Evolutionary conservation across 2,113 vertebrate genomes (phyloP).

Genomic region (Chionodraco myersi): DNA sequence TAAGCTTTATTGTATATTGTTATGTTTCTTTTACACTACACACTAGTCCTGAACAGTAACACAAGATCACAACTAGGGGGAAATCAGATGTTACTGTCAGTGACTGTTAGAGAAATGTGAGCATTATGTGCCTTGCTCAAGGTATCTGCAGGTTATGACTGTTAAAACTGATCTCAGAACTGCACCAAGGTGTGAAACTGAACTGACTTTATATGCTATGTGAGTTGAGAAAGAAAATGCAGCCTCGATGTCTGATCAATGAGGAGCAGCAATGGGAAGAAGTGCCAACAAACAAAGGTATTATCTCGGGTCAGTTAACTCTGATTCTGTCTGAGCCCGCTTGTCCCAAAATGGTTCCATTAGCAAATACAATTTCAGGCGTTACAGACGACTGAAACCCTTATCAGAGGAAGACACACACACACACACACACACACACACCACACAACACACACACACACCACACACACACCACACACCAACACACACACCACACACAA

Average conservation of each 20-base stretch:
- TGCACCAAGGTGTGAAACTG: slow-evolving; percentile 12
- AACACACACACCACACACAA: slow-evolving; percentile 25
- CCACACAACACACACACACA: slow-evolving; percentile 11
- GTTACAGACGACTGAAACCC: slow-evolving; percentile 68
- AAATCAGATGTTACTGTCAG: slow-evolving; percentile 7
- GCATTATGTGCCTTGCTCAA: slow-evolving; percentile 5
- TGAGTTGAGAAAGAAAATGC: slow-evolving; percentile 40
- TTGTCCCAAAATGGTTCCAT: slow-evolving; percentile 71
- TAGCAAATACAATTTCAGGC: slow-evolving; percentile 76
- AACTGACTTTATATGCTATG: slow-evolving; percentile 14
- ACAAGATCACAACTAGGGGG: neutral
- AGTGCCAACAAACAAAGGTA: slow-evolving; percentile 61
- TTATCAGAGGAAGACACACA: slow-evolving; percentile 56
- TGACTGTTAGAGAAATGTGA: neutral
- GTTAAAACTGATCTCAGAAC: slow-evolving; percentile 30
- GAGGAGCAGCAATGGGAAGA: slow-evolving; percentile 47
- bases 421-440: slow-evolving; percentile 13
- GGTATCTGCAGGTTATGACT: neutral
- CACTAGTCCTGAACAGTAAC: too few relatives aligned
- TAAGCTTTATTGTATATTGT: neutral
- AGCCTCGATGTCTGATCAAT: slow-evolving; percentile 48
- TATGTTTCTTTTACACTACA: neutral
- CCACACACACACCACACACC: neutral
- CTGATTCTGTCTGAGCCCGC: slow-evolving; percentile 57
- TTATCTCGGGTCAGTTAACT: slow-evolving; percentile 69